Conservation (phyloP, 2,888 invertebrate species). For the Rhagonycha lutea region DNA sequence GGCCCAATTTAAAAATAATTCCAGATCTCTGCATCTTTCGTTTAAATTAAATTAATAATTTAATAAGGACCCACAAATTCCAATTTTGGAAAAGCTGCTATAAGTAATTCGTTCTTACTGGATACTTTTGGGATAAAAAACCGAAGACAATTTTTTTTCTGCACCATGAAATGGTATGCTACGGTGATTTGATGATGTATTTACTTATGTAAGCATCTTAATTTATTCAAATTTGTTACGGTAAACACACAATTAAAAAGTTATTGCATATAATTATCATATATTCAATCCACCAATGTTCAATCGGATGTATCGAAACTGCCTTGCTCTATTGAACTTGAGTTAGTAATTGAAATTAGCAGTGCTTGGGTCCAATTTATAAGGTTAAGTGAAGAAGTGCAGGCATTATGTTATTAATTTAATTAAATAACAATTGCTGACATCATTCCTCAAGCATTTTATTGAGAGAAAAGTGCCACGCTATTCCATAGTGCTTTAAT, state of each 20-base stretch:
- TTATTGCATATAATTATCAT: background rate
- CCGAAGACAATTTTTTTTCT: too few relatives aligned
- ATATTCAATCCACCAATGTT: background rate
- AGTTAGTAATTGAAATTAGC: background rate
- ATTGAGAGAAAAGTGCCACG: background rate
- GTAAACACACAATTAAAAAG: background rate
- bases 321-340: background rate
- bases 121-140: too few relatives aligned
- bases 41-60: too few relatives aligned
- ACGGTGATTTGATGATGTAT: background rate
- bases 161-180: background rate
- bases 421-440: background rate
- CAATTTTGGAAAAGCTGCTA: too few relatives aligned
- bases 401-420: background rate
- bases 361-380: background rate
- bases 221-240: background rate
- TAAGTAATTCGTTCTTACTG: too few relatives aligned
- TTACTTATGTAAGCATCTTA: background rate
- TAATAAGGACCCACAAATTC: too few relatives aligned
- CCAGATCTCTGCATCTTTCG: too few relatives aligned
- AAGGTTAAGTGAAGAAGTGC: background rate
- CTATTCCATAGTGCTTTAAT: background rate
- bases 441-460: background rate
- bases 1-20: too few relatives aligned
- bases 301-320: background rate